Percentiles rank a stretch among this genome's conserved stretches.
phyloP scores from a whole-genome alignment of 2,888 invertebrate species.

The Acrobasis suavella region DNA sequence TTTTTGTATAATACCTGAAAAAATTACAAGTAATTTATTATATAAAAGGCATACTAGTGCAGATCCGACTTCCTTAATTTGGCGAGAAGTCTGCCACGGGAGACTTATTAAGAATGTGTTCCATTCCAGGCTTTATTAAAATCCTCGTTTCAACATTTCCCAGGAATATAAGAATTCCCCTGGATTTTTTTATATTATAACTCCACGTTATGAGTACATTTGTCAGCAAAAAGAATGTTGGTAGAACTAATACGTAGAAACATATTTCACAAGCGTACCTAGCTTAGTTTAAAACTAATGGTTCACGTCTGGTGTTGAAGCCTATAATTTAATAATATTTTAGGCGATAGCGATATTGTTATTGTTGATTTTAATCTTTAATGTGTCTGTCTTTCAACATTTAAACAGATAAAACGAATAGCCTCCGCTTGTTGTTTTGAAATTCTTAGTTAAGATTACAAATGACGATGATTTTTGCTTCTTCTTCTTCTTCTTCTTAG shows the following conservation, averaged over 20 bases:
- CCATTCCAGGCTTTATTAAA: slow-evolving; percentile 9
- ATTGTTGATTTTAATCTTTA: slow-evolving; percentile 1
- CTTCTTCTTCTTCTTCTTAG: too few relatives aligned
- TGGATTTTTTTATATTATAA: neutral
- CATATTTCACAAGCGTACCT: neutral
- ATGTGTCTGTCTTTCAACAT: neutral
- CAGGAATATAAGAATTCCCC: neutral
- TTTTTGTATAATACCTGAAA: neutral
- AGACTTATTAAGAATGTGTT: slow-evolving; percentile 3
- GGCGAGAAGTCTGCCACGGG: neutral
- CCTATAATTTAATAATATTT: slow-evolving; percentile 1
- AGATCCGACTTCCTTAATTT: slow-evolving; percentile 3
- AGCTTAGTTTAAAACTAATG: neutral
- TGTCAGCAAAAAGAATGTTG: neutral
- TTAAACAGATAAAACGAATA: neutral
- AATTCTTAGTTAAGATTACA: too few relatives aligned
- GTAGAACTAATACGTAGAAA: neutral
- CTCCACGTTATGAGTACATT: too few relatives aligned
- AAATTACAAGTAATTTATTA: too few relatives aligned
- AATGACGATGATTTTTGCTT: too few relatives aligned
- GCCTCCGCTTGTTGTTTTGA: neutral
- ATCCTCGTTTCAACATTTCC: neutral
- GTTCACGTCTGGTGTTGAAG: neutral
- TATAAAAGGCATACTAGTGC: neutral
- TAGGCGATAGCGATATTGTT: neutral